Evolutionary conservation across 2,888 invertebrate species (phyloP).

Genomic region (Perizoma flavofasciatum): DNA sequence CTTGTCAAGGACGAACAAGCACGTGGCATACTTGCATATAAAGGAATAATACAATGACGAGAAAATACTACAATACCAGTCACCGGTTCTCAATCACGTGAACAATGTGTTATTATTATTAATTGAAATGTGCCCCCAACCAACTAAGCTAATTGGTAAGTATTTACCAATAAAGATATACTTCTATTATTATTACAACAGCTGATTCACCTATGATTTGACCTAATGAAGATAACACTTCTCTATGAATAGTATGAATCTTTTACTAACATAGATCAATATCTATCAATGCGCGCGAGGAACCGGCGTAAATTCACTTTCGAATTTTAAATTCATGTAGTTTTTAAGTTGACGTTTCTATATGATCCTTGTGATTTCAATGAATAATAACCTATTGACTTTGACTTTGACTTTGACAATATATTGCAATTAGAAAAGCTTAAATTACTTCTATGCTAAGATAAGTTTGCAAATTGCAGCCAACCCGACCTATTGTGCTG

Average conservation of each 20-base stretch:
- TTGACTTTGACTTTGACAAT: no score
- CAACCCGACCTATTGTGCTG: background rate
- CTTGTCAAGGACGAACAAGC: constrained; percentile 76
- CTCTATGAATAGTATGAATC: no score
- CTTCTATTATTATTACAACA: background rate
- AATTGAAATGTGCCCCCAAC: background rate
- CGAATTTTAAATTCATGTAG: no score
- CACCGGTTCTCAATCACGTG: background rate
- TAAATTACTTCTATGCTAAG: background rate
- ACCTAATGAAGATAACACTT: no score
- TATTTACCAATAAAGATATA: background rate
- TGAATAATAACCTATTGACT: no score
- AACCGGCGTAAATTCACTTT: no score
- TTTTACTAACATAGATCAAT: no score
- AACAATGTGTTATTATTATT: constrained; percentile 6
- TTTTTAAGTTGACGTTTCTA: no score
- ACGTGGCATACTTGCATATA: constrained; percentile 63
- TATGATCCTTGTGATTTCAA: no score
- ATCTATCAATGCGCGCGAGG: no score
- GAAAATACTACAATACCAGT: constrained; percentile 45
- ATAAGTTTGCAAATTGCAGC: background rate
- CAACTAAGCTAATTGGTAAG: constrained; percentile 1
- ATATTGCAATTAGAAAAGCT: background rate
- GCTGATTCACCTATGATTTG: background rate
- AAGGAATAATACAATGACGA: constrained; percentile 54